Base-by-base conservation (phyloP, 1,140 invertebrate species). In the Xylocopa sonorina region DNA sequence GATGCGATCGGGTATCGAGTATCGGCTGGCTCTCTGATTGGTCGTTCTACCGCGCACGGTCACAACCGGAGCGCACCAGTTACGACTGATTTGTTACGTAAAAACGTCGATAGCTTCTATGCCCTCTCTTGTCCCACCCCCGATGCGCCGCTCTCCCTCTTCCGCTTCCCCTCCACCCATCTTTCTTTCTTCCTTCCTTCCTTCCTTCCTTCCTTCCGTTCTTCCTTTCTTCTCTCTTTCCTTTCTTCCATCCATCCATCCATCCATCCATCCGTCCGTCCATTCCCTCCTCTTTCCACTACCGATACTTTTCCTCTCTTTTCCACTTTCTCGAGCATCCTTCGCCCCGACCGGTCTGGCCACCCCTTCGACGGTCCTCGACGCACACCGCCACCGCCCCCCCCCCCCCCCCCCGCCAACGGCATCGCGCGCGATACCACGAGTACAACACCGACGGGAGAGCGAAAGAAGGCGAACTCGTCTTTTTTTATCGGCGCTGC, bases 61-160 rank as follows among this genome's bases (percentile, higher is more conserved):
- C 90, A 90, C 90, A 84, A 81, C 81, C 78, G 86, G 84, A 83
- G 90, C 90, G 90, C 88, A 81, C 87, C 88, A 91, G 91, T 92
- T 92, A 91, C 92, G 92, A 93, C 92, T 92, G 92, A 93, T 93
- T 92, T 93, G 92, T 93, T 92, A 92, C 92, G 92, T 92, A 93
- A 93, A 93, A 93, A 93, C 92, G 92, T 93, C 92, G 92, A 93
- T 93, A 93, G 90, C 89, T 90, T 91, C 90, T 92, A 92, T 92
- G 92, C 84, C 80, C 87, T 85, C 82, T 85, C 85, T 85, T 83
- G 81, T 83, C 63, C 77, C 84, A 82, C 84, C 81, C 84, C 50
- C 78, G 60, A 58, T 78, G 81, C 82, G 66, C 76, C 82, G 62
- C 78, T 21, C 78, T 76, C 84, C 81, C 81, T 77, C 72, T 32